These are phyloP conservation scores for Chromobotia macracanthus DNA, from an alignment of 2,797 vertebrate species.

Conservation along the genomic window DNA sequence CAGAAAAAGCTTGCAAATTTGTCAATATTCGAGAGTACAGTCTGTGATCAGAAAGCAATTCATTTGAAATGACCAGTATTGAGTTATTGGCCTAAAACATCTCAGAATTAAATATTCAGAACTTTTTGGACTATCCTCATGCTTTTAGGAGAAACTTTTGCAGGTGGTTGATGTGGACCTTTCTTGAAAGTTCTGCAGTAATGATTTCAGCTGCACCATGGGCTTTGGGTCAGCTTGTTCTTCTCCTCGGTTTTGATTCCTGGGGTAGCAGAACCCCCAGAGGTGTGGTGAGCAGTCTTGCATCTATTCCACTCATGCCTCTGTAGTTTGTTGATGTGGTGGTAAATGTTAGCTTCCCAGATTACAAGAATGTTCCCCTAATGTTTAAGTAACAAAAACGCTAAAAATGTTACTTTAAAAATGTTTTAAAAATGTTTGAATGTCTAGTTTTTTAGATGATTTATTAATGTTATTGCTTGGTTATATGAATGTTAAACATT, in stretches of 20 bases:
- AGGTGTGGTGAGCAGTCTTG: conserved; percentile 15
- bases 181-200: background rate
- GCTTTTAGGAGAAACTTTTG: conserved; percentile 1
- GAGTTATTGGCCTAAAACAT: background rate
- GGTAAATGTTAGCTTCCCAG: conserved; percentile 30
- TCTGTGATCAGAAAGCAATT: conserved; percentile 49
- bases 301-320: conserved; percentile 29
- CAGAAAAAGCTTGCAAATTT: conserved; percentile 8
- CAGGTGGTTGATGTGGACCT: background rate
- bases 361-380: too few relatives aligned
- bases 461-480: too few relatives aligned
- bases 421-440: too few relatives aligned
- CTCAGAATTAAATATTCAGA: background rate
- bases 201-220: conserved; percentile 8
- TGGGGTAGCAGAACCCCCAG: background rate
- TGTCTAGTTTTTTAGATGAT: too few relatives aligned
- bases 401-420: too few relatives aligned
- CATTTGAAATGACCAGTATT: conserved; percentile 43
- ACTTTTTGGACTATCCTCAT: background rate
- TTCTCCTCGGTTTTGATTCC: background rate
- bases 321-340: conserved; percentile 20
- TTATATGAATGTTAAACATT: too few relatives aligned
- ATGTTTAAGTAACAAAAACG: background rate
- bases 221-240: conserved; percentile 17
- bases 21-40: conserved; percentile 14